Conservation (phyloP, 2,113 vertebrate genomes). For the Sinocyclocheilus maitianheensis region DNA sequence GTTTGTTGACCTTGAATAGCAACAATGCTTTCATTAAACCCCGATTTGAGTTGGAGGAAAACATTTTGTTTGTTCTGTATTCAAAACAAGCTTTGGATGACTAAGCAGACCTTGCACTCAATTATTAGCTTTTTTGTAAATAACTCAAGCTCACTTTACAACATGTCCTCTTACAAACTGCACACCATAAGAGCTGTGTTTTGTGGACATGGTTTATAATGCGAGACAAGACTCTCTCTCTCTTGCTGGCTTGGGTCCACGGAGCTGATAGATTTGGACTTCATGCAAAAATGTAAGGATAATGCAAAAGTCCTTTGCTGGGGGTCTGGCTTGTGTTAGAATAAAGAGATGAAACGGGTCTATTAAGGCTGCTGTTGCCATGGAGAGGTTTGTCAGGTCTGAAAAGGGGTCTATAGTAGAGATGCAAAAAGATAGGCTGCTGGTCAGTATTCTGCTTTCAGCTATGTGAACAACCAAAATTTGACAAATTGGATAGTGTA, state of each 20-base stretch:
- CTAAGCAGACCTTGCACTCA: constrained; percentile 6
- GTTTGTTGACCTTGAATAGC: constrained; percentile 29
- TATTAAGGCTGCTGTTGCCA: constrained; percentile 1
- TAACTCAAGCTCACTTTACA: background rate
- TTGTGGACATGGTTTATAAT: constrained; percentile 15
- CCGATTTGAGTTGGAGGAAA: background rate
- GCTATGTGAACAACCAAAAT: background rate
- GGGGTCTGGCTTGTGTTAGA: constrained; percentile 41
- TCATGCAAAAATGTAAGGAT: constrained; percentile 55
- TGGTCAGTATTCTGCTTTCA: background rate
- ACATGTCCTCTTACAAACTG: background rate
- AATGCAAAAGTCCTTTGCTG: constrained; percentile 36
- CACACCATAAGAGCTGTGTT: background rate
- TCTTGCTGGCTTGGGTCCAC: background rate
- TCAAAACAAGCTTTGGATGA: constrained; percentile 1
- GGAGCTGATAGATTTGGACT: constrained; percentile 44
- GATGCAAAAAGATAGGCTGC: constrained; percentile 10
- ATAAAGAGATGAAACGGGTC: background rate
- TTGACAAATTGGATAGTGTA: background rate
- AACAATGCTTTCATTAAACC: constrained; percentile 17
- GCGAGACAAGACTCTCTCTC: background rate
- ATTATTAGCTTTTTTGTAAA: background rate
- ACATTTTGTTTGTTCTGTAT: background rate
- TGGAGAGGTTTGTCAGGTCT: constrained; percentile 13
- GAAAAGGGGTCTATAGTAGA: background rate